Evolutionary conservation across 1,140 invertebrate genomes (phyloP), one percentile per base, ranked within the genome.

Genomic region (Drosophila arawakana): DNA sequence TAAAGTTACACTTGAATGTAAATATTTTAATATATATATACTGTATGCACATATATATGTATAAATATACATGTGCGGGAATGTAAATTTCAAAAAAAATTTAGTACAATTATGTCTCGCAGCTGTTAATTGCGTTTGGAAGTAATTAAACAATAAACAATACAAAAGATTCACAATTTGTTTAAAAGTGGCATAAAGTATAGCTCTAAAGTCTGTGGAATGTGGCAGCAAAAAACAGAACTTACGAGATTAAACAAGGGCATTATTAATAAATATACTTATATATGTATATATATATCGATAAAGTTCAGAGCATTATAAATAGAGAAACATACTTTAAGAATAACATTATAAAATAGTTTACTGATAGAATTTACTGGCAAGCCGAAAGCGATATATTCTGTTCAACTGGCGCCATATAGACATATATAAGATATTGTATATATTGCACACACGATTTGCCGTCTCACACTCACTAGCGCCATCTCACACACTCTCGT

Each of bases 1-100:
- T 89, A 89, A 66, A 72, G 74, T 89, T 89, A 89, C 78, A 89
- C 62, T 83, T 83, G 69, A 83, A 86, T 86, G 54, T 71, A 52
- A 34, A 47, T 62, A 44, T 65, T 30, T 54, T 25, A 49, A 34
- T 50, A 39, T 50, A 63, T 50, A 63, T 63, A 41, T 35, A 62
- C 9, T 49, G 8, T 63, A 59, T 41, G 15, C 61, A 59, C 60
- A 59, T 59, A 73, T 68, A 39, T 54, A 61, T 75, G 47, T 46
- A 47, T 69, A 21, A 21, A 57, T 65, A 65, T 57, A 65, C 8
- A 10, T 57, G 15, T 57, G 10, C 15, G 37, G 41, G 62, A 61
- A 71, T 69, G 71, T 78, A 30, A 61, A 57, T 37, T 58, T 52
- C 15, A 15, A 77, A 37, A 79, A 75, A 30, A 52, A 34, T 35